Conservation (phyloP, 2,888 invertebrate genomes). For the Oeneis ivallda region DNA sequence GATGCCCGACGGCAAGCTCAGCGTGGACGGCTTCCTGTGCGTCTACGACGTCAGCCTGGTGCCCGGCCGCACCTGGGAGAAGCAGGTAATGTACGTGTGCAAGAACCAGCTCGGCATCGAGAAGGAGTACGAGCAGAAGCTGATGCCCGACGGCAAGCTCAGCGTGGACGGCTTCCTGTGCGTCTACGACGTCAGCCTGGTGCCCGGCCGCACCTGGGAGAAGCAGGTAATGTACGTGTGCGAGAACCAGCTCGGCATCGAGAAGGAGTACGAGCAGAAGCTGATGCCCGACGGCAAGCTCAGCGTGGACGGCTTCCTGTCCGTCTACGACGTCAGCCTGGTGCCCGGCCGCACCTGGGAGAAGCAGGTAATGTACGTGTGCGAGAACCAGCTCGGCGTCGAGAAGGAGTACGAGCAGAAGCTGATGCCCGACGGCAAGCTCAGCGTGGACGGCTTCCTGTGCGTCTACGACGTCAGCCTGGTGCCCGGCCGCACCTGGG, state of each 20-base stretch:
- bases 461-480: constrained; percentile 98
- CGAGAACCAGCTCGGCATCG: too few relatives aligned
- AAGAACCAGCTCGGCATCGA: too few relatives aligned
- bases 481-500: constrained; percentile 94
- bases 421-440: constrained; percentile 95
- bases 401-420: too few relatives aligned
- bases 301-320: too few relatives aligned
- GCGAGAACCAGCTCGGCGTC: too few relatives aligned
- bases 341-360: too few relatives aligned
- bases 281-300: too few relatives aligned
- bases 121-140: too few relatives aligned
- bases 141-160: too few relatives aligned
- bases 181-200: background rate
- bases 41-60: background rate
- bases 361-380: constrained; percentile 4
- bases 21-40: constrained; percentile 1
- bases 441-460: constrained; percentile 96
- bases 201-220: background rate
- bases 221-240: background rate
- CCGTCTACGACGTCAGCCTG: too few relatives aligned
- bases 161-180: background rate
- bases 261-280: too few relatives aligned
- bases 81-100: background rate
- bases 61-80: background rate
- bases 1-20: too few relatives aligned